phyloP scores from a whole-genome alignment of 2,797 vertebrate genomes.

The Lycodopsis pacificus region DNA sequence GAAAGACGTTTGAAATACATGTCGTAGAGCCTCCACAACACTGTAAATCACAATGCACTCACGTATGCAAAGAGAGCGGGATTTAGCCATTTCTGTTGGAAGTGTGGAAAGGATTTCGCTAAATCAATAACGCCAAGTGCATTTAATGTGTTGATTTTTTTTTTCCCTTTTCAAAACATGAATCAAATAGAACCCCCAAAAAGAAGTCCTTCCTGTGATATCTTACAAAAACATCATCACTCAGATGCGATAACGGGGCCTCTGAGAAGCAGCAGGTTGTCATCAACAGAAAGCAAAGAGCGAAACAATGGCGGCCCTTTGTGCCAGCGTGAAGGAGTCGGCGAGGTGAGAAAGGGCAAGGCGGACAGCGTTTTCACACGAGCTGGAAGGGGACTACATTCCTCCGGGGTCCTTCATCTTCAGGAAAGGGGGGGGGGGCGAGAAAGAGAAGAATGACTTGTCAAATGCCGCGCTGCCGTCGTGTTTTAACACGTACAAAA shows the following conservation, averaged over 20 bases:
- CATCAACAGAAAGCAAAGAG: slow-evolving; percentile 50
- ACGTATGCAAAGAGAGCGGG: background rate
- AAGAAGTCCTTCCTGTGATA: slow-evolving; percentile 31
- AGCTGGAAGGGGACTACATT: slow-evolving; percentile 60
- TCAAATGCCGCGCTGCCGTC: slow-evolving; percentile 62
- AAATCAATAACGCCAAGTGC: slow-evolving; percentile 2
- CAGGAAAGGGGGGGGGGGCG: slow-evolving; percentile 17
- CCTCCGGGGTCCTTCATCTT: slow-evolving; percentile 58
- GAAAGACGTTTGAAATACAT: slow-evolving; percentile 6
- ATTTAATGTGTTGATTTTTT: background rate
- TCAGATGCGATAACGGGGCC: slow-evolving; percentile 41
- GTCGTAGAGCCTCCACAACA: background rate
- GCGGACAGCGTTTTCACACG: slow-evolving; percentile 57
- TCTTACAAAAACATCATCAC: slow-evolving; percentile 51
- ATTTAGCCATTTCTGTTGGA: background rate
- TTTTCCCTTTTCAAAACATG: background rate
- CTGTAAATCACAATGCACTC: background rate
- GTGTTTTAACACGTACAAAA: slow-evolving; percentile 58
- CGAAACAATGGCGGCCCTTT: slow-evolving; percentile 69
- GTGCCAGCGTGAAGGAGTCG: slow-evolving; percentile 64
- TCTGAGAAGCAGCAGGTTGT: slow-evolving; percentile 54
- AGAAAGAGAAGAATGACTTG: slow-evolving; percentile 63
- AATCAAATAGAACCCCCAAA: slow-evolving; percentile 13
- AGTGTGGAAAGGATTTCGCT: slow-evolving; percentile 9
- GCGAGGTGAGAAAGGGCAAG: slow-evolving; percentile 68